Percentiles rank a stretch among this genome's conserved stretches.
phyloP scores from a whole-genome alignment of 2,113 vertebrate species.

The Mesocricetus auratus region DNA sequence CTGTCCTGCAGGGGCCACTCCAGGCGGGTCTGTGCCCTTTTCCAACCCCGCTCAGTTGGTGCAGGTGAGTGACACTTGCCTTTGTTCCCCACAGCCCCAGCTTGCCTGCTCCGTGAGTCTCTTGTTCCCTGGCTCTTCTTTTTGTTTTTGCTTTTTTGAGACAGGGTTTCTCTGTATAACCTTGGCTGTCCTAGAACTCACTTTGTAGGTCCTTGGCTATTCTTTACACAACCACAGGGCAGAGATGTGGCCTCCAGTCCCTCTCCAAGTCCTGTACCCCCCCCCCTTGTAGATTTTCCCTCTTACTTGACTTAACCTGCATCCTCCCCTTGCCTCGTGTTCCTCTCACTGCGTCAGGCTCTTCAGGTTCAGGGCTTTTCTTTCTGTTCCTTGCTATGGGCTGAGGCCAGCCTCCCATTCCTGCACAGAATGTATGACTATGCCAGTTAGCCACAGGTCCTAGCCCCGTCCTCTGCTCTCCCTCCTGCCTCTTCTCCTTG shows the following conservation, averaged over 20 bases:
- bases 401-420: background rate
- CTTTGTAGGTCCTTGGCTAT: background rate
- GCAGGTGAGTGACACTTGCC: slow-evolving; percentile 87
- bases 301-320: background rate
- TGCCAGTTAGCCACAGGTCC: background rate
- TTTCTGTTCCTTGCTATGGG: no score
- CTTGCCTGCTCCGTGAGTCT: background rate
- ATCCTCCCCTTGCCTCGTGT: background rate
- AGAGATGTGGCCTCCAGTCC: background rate
- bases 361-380: background rate
- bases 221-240: background rate
- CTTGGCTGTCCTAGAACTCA: background rate
- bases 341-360: background rate
- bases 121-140: background rate
- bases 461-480: background rate
- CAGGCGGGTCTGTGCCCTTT: slow-evolving; percentile 90
- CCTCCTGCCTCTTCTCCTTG: background rate
- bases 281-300: background rate
- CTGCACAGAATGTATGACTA: background rate
- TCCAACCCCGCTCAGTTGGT: slow-evolving; percentile 95
- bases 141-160: background rate
- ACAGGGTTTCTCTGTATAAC: background rate
- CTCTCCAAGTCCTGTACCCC: background rate
- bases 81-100: no score
- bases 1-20: slow-evolving; percentile 77